Base-by-base conservation (phyloP, 1,140 invertebrate species). In the Bombus soroeensis region DNA sequence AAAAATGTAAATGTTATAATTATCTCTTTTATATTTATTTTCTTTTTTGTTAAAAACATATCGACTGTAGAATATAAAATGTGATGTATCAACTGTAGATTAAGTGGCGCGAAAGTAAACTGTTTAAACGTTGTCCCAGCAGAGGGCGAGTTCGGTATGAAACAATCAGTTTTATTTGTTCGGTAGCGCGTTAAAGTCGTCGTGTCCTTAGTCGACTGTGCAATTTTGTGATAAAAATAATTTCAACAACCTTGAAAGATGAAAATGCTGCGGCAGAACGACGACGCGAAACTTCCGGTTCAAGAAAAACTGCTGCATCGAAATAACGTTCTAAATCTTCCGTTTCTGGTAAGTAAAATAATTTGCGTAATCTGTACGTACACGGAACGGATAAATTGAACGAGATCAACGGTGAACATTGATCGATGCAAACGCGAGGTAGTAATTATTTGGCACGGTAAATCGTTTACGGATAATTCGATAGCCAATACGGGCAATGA, bases 1-100 rank as follows among this genome's bases (percentile, higher is more conserved):
- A 85, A 34, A 84, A 84, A 79, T 71, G 83, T 84, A 84, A 84
- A 84, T 79, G 47, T 39, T 78, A 39, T 22, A 32, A 62, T 64
- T 22, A 62, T 39, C 34, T 43, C 28, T 47, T 80, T 72, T 73
- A n/a, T 64, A 79, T n/a, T 72, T 53, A n/a, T 13, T 72, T 39
- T 34, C 4, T 34, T 73, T 72, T 59, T 10, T 62, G 62, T 25
- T 59, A 8, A 28, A 62, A 62, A 32, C 37, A 8, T 81, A 81
- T 59, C 68, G 15, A 72, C 28, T 71, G 47, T 72, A 59, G 41
- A 71, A 25, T 37, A 13, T 25, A 72, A 18, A 84, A 37, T 34
- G 22, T 0, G 28, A 71, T 79, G 66, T 79, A 83, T 43, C 64
- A 13, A 34, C 64, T 32, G 37, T 41, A 78, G 41, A 32, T 34